Evolutionary conservation across 2,888 invertebrate genomes (phyloP), one percentile per base, ranked within the genome.

Genomic region (Tetragnatha montana): DNA sequence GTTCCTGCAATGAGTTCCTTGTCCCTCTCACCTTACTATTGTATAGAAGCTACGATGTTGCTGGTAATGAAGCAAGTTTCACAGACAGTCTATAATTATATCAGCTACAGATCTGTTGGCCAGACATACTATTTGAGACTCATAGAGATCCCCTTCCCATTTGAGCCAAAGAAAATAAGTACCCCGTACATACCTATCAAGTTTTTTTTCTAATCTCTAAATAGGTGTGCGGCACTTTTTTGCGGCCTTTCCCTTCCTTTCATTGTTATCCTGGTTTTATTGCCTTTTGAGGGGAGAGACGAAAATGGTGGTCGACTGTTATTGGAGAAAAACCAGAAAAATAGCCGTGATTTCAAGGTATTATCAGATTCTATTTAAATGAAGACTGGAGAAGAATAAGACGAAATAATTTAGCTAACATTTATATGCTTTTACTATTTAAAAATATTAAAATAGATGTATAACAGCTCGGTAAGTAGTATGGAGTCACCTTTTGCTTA

Each of bases 21-120:
- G 22, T 60, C 35, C 84, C 88, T 74, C 35, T 19, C 49, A 74
- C 50, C 60, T 71, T 69, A 85, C 47, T 49, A 76, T 84, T 83
- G 88, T 84, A 84, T 88, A 35, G 35, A 71, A 84, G 75, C 81
- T 81, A 75, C 80, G 80, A 75, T 85, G 74, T 47, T 60, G 85
- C 81, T 85, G 89, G 85, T 89, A 85, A 89, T 85, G 89, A 89
- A 83, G 51, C 85, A 71, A 81, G 88, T 60, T 69, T 50, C 51
- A 19, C 70, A 35, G 35, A 69, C 69, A 74, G 80, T 74, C 80
- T 89, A 60, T 81, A 85, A 89, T 89, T 89, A 89, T 84, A 89
- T 85, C 84, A 76, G 85, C 81, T 81, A 85, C 81, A 85, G 84
- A 84, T 84, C 88, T 79, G 74, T 68, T 80, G 69, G 50, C 35